Percentiles rank a stretch among this genome's conserved stretches.
These are phyloP conservation scores for Thumatha senex DNA, from an alignment of 2,888 invertebrate species.

Conservation along the genomic window DNA sequence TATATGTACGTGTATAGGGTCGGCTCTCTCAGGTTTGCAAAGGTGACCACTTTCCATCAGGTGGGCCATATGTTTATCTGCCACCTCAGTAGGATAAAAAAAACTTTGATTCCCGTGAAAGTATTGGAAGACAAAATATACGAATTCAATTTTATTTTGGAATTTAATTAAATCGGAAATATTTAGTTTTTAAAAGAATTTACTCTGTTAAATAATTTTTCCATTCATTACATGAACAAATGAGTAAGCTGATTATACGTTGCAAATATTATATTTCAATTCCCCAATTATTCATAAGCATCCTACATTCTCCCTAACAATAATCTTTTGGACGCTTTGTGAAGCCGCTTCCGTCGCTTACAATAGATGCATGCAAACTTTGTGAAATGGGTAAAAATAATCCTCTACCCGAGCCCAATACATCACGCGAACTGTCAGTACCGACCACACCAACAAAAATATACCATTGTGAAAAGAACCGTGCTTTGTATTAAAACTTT, in stretches of 20 bases:
- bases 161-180: no score
- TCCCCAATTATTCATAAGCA: slow-evolving; percentile 62
- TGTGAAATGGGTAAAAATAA: slow-evolving; percentile 82
- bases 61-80: no score
- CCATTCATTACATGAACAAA: slow-evolving; percentile 26
- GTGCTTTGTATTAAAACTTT: slow-evolving; percentile 76
- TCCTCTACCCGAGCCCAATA: slow-evolving; percentile 76
- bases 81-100: no score
- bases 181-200: no score
- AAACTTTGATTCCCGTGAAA: no score
- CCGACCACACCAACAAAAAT: slow-evolving; percentile 82
- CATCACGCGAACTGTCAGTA: slow-evolving; percentile 81
- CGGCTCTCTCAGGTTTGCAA: no score
- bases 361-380: slow-evolving; percentile 82
- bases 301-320: slow-evolving; percentile 62
- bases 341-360: slow-evolving; percentile 74
- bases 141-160: no score
- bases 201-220: no score
- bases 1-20: no score
- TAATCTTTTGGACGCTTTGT: slow-evolving; percentile 74
- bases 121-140: no score
- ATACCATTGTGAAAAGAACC: slow-evolving; percentile 70
- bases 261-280: slow-evolving; percentile 61
- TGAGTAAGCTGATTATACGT: slow-evolving; percentile 38
- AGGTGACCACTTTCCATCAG: no score